Base-by-base conservation (phyloP, 2,113 vertebrate genomes). In the Rhinolophus sinicus region DNA sequence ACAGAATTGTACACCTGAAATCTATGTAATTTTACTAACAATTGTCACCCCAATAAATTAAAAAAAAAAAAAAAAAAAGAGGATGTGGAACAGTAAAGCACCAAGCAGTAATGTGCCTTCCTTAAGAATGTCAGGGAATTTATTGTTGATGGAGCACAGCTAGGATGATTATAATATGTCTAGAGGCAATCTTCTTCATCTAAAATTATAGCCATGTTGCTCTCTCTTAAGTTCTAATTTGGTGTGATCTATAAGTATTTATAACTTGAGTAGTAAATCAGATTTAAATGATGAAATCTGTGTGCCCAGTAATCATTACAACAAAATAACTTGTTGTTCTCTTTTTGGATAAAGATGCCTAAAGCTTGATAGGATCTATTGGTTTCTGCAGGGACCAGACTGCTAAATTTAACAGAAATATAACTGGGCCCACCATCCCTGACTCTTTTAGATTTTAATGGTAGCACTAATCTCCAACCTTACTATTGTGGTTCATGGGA, bases 181-280 rank as follows among this genome's bases (percentile, higher is more conserved):
- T 54, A 67, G 16, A 91, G n/a, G 38, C 81, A 33, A 21, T 69
- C 19, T 83, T 96, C 56, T 56, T 38, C 67, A 8, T 78, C 58
- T 21, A 83, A 94, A 93, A 87, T 78, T 13, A 88, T 12, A 95
- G 26, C 26, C 8, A 14, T 58, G 18, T 21, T 72, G 15, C 7
- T 86, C 9, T 82, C 28, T 47, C 18, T 73, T 28, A 67, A 64
- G 9, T 78, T 90, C 28, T 72, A 83, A 85, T 95, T 75, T 88
- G 33, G 18, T 91, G 3, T 73, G 30, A 96, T 93, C 81, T 96
- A 28, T 1, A 78, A 60, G 10, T 40, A 82, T 54, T n/a, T 15
- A 73, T 72, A 95, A 81, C 77, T 91, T 88, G 65, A 96, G n/a
- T 78, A 78, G 88, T 82, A 90, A 83, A 83, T 83, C 64, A 78